Percentiles rank a stretch among this genome's conserved stretches.
These are phyloP conservation scores for Cyphomyrus plagiostoma DNA, from an alignment of 2,113 vertebrate species.

Conservation along the genomic window DNA sequence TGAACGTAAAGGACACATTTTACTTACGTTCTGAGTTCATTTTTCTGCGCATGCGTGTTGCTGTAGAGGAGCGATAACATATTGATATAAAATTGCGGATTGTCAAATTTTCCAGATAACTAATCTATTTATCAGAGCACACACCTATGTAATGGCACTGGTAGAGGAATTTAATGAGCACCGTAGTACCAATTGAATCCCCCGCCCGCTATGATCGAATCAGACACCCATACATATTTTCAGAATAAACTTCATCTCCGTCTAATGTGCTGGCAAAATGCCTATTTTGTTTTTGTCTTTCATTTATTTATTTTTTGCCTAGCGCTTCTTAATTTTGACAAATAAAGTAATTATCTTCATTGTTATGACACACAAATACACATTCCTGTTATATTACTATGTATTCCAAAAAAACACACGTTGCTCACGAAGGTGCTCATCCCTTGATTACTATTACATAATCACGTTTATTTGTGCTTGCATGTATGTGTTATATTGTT, in stretches of 20 bases:
- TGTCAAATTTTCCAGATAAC: neutral
- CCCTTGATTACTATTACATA: neutral
- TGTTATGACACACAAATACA: neutral
- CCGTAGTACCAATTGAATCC: neutral
- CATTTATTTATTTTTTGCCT: neutral
- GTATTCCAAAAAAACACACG: neutral
- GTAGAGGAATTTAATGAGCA: neutral
- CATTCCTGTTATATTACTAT: neutral
- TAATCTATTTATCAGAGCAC: neutral
- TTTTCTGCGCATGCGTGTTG: neutral
- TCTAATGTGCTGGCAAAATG: neutral
- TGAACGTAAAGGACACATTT: neutral
- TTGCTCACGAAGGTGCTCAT: neutral
- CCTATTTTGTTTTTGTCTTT: neutral
- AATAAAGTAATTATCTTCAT: neutral
- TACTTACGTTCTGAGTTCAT: neutral
- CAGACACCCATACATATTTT: neutral
- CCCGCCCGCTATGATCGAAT: neutral
- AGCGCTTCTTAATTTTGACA: neutral
- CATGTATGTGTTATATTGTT: neutral
- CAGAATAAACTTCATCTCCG: neutral
- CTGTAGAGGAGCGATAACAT: neutral
- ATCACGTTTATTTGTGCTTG: neutral
- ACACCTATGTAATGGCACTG: neutral
- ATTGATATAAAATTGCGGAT: slow-evolving; percentile 5